Base-by-base conservation (phyloP, 2,113 vertebrate genomes). In the Calonectris borealis region DNA sequence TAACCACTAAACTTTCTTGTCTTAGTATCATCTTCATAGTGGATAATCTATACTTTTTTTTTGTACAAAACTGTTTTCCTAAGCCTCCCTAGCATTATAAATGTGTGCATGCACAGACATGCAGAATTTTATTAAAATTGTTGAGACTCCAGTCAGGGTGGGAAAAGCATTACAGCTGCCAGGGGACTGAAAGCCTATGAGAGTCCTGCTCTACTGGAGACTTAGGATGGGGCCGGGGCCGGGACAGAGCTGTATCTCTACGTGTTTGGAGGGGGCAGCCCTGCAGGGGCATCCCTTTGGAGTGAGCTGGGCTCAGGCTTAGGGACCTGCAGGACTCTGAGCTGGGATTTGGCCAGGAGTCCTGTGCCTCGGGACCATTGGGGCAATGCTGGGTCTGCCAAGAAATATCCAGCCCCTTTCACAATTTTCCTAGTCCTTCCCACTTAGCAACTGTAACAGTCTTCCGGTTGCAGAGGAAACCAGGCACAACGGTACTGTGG, bases 371-470 rank as follows among this genome's bases (percentile, higher is more conserved):
- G 4, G 21, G 27, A 80, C 32, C 24, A 25, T 2, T 60, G 38
- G 9, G 31, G 9, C 16, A 91, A 29, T 5, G 4, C 7, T 42
- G 44, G 7, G 4, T 83, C 22, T 86, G 40, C 46, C 38, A 70
- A 38, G 38, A 92, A 60, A 15, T 64, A 46, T 17, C 26, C 22
- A 68, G 13, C 16, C 72, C 15, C 38, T 85, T 55, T 85, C 52
- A 62, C 31, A 25, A 22, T 38, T 76, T 38, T 57, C n/a, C n/a
- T 46, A n/a, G 61, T 82, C 38, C 17, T 9, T 77, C 34, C 61
- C 36, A 11, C 0, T 48, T 20, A 80, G 27, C 0, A 1, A 7
- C 12, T 7, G 0, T 22, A 21, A 34, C 15, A 44, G 69, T 10
- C 16, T 17, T 60, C 31, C 2, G 2, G 11, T 4, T 72, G 29